Base-by-base conservation (phyloP, 2,797 vertebrate genomes). In the Halcyon chelicuti region DNA sequence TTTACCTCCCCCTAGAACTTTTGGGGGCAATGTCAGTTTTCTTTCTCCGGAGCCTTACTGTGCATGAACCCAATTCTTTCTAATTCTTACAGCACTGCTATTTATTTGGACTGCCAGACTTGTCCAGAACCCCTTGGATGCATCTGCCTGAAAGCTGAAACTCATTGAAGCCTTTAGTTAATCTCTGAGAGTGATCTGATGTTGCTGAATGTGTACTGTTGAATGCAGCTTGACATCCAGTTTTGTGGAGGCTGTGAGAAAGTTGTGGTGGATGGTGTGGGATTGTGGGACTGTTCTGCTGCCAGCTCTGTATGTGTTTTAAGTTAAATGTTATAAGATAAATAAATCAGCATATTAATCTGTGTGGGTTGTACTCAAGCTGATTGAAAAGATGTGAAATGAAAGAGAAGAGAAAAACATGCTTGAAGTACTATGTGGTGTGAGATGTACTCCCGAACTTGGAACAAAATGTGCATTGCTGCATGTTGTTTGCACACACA, bases 261-360 rank as follows among this genome's bases (percentile, higher is more conserved):
- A 85, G 13, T 89, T 85, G 47, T 15, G 44, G 86, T 91, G 75
- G 40, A 71, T 82, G 78, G 42, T 14, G 4, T 68, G 86, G 71
- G 67, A 54, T 76, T 67, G 66, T 82, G 60, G 73, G 74, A 79
- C 74, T 87, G 21, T 88, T 92, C 86, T 82, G 21, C 54, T 94
- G 60, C 91, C 94, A 95, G 60, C 72, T 87, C 65, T 90, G 86
- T 87, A 67, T 92, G 88, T 85, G 46, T 91, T 94, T 89, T 87
- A 89, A 89, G 67, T 92, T 90, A 94, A 93, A 83, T 0, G 6
- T 26, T 92, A 4, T 74, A 79, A 87, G 31, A 95, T 88, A 96
- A 92, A 92, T 90, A 96, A 92, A 93, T 89, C 77, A 87, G 44
- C 33, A 14, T 77, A 70, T 89, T 86, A 71, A 77, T 96, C 86